Evolutionary conservation across 2,888 invertebrate species (phyloP), one percentile per base, ranked within the genome.

Genomic region (Drosophila birchii): DNA sequence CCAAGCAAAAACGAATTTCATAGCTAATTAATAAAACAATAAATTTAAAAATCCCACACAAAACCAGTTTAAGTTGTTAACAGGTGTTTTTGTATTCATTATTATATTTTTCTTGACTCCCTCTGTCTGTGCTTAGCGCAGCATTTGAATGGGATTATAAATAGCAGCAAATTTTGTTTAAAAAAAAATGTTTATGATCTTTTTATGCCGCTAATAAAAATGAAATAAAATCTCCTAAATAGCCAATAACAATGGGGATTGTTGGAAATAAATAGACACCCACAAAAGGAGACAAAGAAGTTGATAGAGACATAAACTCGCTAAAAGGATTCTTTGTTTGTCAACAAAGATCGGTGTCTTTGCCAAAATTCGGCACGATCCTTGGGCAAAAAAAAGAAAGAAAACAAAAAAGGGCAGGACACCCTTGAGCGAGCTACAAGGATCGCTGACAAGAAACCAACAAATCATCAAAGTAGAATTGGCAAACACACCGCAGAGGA

Each of bases 401-500:
- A n/a, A 47, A 29, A 47, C 23, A 23, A 23, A 23, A 43, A 16
- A 32, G 47, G 49, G 18, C 32, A 56, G 29, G 68, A 45, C 63
- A 68, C 54, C 68, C 72, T 67, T 66, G 58, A 53, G 47, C 12
- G 16, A 9, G 41, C 57, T 38, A 49, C 62, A 62, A 61, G 78
- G 75, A 79, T 75, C 56, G 63, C 45, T 57, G 76, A 70, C 86
- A 86, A 83, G 80, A 88, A 88, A 83, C 88, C 83, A 88, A 83
- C 86, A 83, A 83, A 83, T 83, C 83, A 86, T 83, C 82, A 57
- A 72, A 75, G 51, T 60, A 72, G 74, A 81, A 86, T 83, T 86
- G 86, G 81, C 87, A 88, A 73, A 88, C 84, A 83, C 79, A 88
- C 87, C 89, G 76, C 87, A 83, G 53, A 77, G 55, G 53, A 59